phyloP scores from a whole-genome alignment of 2,888 invertebrate genomes.

The Microdon myrmicae region DNA sequence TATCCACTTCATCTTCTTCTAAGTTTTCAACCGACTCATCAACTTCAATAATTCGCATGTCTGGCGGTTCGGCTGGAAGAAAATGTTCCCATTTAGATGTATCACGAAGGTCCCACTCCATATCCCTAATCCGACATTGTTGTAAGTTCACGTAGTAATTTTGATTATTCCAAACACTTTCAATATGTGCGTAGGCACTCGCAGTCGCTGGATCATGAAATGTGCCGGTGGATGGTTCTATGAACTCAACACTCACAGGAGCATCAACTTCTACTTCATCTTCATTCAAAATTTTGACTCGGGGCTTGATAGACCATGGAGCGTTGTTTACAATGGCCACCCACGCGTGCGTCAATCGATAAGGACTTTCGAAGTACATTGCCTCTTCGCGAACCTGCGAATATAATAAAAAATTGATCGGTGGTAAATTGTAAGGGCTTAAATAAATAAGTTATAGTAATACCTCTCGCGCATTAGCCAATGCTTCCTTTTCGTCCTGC shows the following conservation, averaged over 20 bases:
- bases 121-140: slow-evolving; percentile 67
- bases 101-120: slow-evolving; percentile 74
- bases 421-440: neutral
- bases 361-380: slow-evolving; percentile 74
- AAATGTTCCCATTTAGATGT: slow-evolving; percentile 78
- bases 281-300: slow-evolving; percentile 56
- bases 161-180: slow-evolving; percentile 85
- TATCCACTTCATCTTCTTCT: slow-evolving; percentile 65
- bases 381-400: slow-evolving; percentile 73
- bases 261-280: slow-evolving; percentile 60
- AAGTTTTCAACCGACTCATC: slow-evolving; percentile 68
- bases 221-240: slow-evolving; percentile 86
- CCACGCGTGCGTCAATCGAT: slow-evolving; percentile 85
- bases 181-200: slow-evolving; percentile 79
- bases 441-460: neutral
- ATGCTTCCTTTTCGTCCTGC: no score
- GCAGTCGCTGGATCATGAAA: slow-evolving; percentile 70
- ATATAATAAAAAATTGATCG: slow-evolving; percentile 15
- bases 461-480: slow-evolving; percentile 60
- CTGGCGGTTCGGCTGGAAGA: slow-evolving; percentile 75
- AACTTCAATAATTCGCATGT: slow-evolving; percentile 61
- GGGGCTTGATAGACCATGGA: slow-evolving; percentile 61
- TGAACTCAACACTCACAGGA: slow-evolving; percentile 73
- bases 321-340: slow-evolving; percentile 73
- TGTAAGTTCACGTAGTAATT: slow-evolving; percentile 87